Evolutionary conservation across 2,888 invertebrate species (phyloP), one percentile per base, ranked within the genome.

Genomic region (Rhagophthalmus giganteus): DNA sequence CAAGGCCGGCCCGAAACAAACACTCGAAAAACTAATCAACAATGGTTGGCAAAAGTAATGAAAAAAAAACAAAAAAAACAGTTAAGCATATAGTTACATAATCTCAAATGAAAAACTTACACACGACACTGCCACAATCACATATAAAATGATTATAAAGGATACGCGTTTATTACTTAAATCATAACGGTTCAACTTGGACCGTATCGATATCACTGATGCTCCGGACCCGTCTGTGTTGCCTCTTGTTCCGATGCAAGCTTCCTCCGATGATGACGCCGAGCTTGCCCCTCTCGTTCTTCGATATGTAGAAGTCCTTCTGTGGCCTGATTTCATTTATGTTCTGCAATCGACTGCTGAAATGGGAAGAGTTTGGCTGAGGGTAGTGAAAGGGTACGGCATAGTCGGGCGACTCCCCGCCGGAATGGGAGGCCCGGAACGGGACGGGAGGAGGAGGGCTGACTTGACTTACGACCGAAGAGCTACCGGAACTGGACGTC

Each of bases 151-250:
- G 20, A 7, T 20, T 20, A 20, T 20, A 20, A 7, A 7, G 7
- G 7, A 5, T 20, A 20, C 7, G 7, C 7, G 3, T 20, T 20
- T 3, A 11, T 34, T 39, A 35, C n/a, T n/a, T n/a, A 40, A 51
- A 50, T 55, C 55, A 55, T 44, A 55, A 51, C 1, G 76, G 76
- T 16, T 75, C 72, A 10, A 75, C 72, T 25, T 76, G 74, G 32
- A 76, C 71, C 9, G 81, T 81, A 67, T 87, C 87, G 64, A 87
- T 87, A 71, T 88, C 87, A 2, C 87, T 86, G 60, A 87, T 87
- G 65, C 86, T 86, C 64, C 86, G 85, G 24, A 86, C 86, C 8
- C 87, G 77, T 10, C 86, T 76, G 61, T 85, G 85, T 42, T 72
- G 69, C 34, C 82, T 75, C 59, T 80, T 81, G 60, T 80, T 78